A percentile compares a stretch with the other conserved stretches of the same genome.
phyloP scores from a whole-genome alignment of 1,140 invertebrate genomes.

The Thaumatotibia leucotreta region DNA sequence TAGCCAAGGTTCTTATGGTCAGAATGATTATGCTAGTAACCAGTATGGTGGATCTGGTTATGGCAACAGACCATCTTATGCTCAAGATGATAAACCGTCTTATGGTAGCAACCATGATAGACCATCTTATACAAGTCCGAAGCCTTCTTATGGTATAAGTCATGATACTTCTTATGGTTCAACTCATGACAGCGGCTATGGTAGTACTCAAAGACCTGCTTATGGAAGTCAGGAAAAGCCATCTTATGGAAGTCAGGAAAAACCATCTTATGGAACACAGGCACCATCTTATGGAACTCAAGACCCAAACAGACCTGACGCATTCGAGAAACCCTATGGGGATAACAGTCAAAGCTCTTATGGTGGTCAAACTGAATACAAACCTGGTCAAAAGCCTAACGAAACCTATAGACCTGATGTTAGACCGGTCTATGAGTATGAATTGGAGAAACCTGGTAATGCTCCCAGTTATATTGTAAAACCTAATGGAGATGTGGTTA shows the following conservation, averaged over 20 bases:
- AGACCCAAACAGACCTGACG: not conserved
- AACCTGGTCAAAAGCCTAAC: constrained; percentile 17
- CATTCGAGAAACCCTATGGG: not conserved
- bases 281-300: not conserved
- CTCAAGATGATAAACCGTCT: constrained; percentile 9
- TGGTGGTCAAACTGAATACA: not conserved
- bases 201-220: constrained; percentile 15
- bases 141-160: constrained; percentile 17
- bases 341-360: not conserved
- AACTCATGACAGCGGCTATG: too few relatives aligned
- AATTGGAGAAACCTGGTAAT: constrained; percentile 40
- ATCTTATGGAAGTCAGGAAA: constrained; percentile 10
- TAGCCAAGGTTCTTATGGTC: constrained; percentile 15
- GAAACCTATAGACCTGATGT: constrained; percentile 30
- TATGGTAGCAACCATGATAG: constrained; percentile 16
- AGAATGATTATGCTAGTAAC: constrained; percentile 16
- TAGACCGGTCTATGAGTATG: constrained; percentile 58
- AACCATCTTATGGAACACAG: constrained; percentile 4
- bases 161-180: not conserved
- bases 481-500: constrained; percentile 48
- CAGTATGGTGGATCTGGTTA: constrained; percentile 1
- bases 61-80: constrained; percentile 15
- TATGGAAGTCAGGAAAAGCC: constrained; percentile 18
- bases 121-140: constrained; percentile 7
- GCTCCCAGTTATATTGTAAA: constrained; percentile 45